Base-by-base conservation (phyloP, 1,140 invertebrate genomes). In the Vanessa atalanta region DNA sequence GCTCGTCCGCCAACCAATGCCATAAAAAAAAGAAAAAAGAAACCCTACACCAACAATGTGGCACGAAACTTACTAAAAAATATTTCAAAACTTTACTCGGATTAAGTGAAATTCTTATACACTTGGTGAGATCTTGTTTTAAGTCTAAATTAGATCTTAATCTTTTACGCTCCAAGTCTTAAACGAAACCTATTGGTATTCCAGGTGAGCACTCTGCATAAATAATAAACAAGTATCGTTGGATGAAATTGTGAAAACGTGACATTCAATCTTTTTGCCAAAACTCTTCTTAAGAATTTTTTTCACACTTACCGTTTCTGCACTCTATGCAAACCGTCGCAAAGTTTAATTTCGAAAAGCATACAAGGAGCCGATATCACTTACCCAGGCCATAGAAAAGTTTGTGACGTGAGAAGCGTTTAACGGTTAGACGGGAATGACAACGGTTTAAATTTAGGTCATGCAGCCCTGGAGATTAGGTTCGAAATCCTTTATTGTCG, bases 381-480 rank as follows among this genome's bases (percentile, higher is more conserved):
- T 83, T 86, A 86, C 69, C 73, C 69, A 65, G 73, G 70, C 76
- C 79, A 79, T 80, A 79, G 78, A 83, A 80, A 83, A 85, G 76
- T 85, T 81, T 64, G 76, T 85, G 81, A 91, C 84, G 83, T 88
- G 83, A 85, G 83, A 78, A 82, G 82, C 78, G 81, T 88, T 84
- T 84, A 88, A 82, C 79, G 80, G 60, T 79, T 76, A 73, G 72
- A 77, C 57, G 50, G 23, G 64, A 16, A 71, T 75, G 75, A 73
- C 51, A 77, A 73, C 70, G 68, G 63, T 78, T 67, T 71, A 76
- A 86, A 81, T 83, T 77, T 88, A 66, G 72, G 76, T 83, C 84
- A 79, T 87, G 71, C 16, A 23, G 23, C 69, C 55, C 63, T 79
- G 23, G 68, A 53, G 50, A 86, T 82, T 85, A 79, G 78, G 88